Base-by-base conservation (phyloP, 2,797 vertebrate species). In the Tenualosa thibaudeaui region DNA sequence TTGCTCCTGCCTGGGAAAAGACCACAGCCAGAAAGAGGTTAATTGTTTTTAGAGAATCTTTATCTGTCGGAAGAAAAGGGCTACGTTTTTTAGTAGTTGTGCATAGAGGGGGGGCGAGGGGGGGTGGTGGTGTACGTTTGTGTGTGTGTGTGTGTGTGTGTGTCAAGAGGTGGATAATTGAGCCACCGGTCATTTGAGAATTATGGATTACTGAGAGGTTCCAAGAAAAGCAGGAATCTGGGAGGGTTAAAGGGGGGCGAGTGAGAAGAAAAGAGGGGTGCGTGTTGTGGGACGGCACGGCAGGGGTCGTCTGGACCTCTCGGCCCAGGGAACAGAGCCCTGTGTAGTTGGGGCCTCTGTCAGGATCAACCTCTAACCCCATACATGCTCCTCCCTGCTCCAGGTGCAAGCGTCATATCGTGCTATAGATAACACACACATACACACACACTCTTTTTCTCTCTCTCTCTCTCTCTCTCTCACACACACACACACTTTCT, bases 381-480 rank as follows among this genome's bases (percentile, higher is more conserved):
- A 62, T 86, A 68, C 90, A 89, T 93, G 93, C 92, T 94, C 93
- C 94, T 94, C 94, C 92, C 92, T 93, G 90, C 93, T 95, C 97
- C 97, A 98, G 97, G 96, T 97, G 97, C 96, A 96, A 93, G 91
- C 90, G 91, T 93, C 95, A 93, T 94, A 92, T 91, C 88, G 88
- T 26, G 49, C 68, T 43, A 85, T 54, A 85, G 37, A 84, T n/a
- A 82, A 82, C 13, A 37, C 13, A 2, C 6, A 24, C 58, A 24
- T n/a, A n/a, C 81, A 37, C 81, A 31, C 51, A 53, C 81, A 24
- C 81, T 31, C 81, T n/a, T 19, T 26, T 40, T 43, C 3, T 51
- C 54, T 13, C 75, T 84, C 84, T 85, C 81, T 89, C 12, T 40
- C 75, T 65, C 5, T 2, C 60, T 68, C 24, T 68, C 65, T 71